Evolutionary conservation across 1,140 invertebrate species (phyloP), one percentile per base, ranked within the genome.

Genomic region (Trichonephila clavata): DNA sequence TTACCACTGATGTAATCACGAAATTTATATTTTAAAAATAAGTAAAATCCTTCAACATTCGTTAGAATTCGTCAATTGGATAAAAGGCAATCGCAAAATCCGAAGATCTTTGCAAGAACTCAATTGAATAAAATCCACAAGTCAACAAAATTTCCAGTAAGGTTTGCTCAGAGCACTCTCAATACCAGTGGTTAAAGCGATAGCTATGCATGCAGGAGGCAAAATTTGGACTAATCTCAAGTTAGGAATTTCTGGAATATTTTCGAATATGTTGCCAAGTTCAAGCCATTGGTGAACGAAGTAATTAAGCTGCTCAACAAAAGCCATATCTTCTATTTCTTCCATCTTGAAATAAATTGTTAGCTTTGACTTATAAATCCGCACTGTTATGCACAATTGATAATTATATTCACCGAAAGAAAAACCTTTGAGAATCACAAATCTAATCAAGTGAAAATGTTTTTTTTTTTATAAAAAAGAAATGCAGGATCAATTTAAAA

Each of bases 241-340:
- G 63, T 93, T 93, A 27, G 92, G 92, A 43, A 93, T 88, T 27
- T 93, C 86, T 50, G 92, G 92, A 43, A 93, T 93, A 39, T 93
- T 93, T 63, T 93, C 92, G 27, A 93, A 93, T 32, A 93, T 80
- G n/a, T 93, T 93, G 18, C 92, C 92, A n/a, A 93, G 60, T 81
- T 93, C 92, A 1, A 93, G 84, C 92, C 92, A 93, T 57, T 93
- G 92, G 60, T 93, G 92, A 39, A 93, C 92, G 10, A 88, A 87
- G 10, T 86, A 93, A 61, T 88, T 93, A 24, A 93, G 84, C 39
- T 93, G 92, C 43, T 93, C 81, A 50, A 93, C 92, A 27, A 93
- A 93, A 13, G 88, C 92, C 84, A 93, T 88, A 43, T 93, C 92
- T 88, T 93, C 92, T 2, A 88, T 39, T 93, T 93, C 92, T 20